Base-by-base conservation (phyloP, 2,888 invertebrate genomes). In the Rhaphigaster nebulosa region DNA sequence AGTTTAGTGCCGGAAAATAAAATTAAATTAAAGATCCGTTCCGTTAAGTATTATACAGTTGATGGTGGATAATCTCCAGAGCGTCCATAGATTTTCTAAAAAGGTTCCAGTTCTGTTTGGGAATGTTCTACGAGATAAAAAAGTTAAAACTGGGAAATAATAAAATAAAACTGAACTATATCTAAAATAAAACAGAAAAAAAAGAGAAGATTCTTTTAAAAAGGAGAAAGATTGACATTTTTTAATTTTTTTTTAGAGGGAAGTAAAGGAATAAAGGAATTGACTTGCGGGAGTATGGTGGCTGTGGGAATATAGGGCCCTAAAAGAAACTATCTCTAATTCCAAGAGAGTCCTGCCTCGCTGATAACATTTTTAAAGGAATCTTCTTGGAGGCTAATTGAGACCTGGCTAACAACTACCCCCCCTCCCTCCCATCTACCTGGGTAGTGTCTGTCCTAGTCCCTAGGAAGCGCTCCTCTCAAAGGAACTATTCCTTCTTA, bases 281-380 rank as follows among this genome's bases (percentile, higher is more conserved):
- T 84, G 26, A 26, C 45, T n/a, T 12, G n/a, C 10, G 12, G 12
- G 76, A 12, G 15, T 23, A 29, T 38, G n/a, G 60, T 60, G 60
- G 15, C 26, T 41, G 26, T 18, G 23, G 45, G 45, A 10, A 84
- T 45, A 84, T 26, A 84, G 45, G 84, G 84, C 84, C 5, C 45
- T 84, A 84, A 84, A 84, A 84, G 84, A 84, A 80, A 84, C 84
- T 45, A 45, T 84, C 84, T 50, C 45, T 84, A 84, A 84, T 84
- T 84, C 84, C 45, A 38, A n/a, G 84, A 13, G 26, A 84, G 45
- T 38, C n/a, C 84, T 15, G 23, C 45, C n/a, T 13, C 45, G 26
- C 45, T 84, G 84, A 84, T 84, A 84, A 84, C 84, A 84, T 84
- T 84, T 84, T 84, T 84, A 84, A 45, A 41, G 26, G 45, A n/a